phyloP scores from a whole-genome alignment of 2,113 vertebrate genomes.

The Myotis lucifugus region DNA sequence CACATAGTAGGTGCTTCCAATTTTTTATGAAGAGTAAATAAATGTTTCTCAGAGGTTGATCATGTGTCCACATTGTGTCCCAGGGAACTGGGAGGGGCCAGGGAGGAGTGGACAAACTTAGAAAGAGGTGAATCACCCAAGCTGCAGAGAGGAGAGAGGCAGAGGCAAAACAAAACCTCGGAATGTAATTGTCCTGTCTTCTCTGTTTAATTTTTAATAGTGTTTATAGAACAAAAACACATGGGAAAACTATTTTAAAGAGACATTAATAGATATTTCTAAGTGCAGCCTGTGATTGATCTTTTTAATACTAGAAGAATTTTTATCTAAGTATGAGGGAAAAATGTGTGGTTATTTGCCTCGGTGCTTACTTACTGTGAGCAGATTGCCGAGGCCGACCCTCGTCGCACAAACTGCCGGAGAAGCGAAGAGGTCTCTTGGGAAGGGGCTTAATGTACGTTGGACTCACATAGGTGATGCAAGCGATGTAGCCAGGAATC shows the following conservation, averaged over 20 bases:
- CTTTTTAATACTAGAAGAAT: slow-evolving; percentile 55
- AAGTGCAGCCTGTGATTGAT: slow-evolving; percentile 18
- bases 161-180: not conserved
- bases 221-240: slow-evolving; percentile 51
- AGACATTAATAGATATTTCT: slow-evolving; percentile 51
- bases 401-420: not conserved
- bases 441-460: not conserved
- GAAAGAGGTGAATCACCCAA: not conserved
- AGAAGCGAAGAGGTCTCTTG: not conserved
- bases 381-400: not conserved
- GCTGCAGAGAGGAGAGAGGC: not conserved
- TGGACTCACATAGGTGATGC: not conserved
- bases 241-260: slow-evolving; percentile 44
- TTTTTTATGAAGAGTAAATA: not conserved
- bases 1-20: not conserved
- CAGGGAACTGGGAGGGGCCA: not conserved
- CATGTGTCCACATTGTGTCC: not conserved
- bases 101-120: not conserved
- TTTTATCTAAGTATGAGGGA: slow-evolving; percentile 19
- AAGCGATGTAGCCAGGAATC: not conserved
- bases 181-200: not conserved
- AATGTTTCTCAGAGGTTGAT: not conserved
- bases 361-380: not conserved
- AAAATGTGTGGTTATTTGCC: not conserved
- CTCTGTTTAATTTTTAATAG: slow-evolving; percentile 47